These are phyloP conservation scores for Cladorhizidae sp. DNA, from an alignment of 37 sponge, comb jelly and placozoan species.

Conservation along the genomic window DNA sequence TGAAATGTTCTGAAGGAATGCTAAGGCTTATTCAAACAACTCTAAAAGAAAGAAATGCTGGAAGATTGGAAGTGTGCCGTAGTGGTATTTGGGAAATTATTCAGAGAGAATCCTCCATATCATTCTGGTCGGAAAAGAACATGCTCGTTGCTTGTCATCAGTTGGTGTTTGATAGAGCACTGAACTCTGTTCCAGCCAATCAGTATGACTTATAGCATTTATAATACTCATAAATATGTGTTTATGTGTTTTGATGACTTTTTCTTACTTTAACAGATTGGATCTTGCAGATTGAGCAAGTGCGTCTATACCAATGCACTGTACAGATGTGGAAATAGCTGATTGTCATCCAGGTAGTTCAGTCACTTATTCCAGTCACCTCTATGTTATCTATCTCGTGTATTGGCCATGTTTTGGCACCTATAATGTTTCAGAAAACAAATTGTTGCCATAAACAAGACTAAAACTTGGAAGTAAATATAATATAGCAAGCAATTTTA, in stretches of 20 bases:
- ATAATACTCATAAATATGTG: too few relatives aligned
- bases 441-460: too few relatives aligned
- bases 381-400: constrained; percentile 23
- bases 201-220: too few relatives aligned
- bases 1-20: too few relatives aligned
- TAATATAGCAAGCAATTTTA: too few relatives aligned
- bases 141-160: constrained; percentile 37
- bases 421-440: too few relatives aligned
- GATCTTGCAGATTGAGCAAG: too few relatives aligned
- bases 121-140: constrained; percentile 46
- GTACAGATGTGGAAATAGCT: neutral
- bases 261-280: too few relatives aligned
- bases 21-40: neutral
- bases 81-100: constrained; percentile 32
- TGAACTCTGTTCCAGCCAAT: constrained; percentile 27
- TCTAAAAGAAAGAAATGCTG: neutral
- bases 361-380: neutral
- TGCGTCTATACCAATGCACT: constrained; percentile 8
- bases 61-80: constrained; percentile 23
- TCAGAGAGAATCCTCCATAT: neutral
- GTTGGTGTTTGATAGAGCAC: constrained; percentile 19
- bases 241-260: too few relatives aligned
- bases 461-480: too few relatives aligned
- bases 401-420: neutral
- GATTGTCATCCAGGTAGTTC: neutral